Conservation (phyloP, 2,113 vertebrate species). For the Phylloscopus whistleri region DNA sequence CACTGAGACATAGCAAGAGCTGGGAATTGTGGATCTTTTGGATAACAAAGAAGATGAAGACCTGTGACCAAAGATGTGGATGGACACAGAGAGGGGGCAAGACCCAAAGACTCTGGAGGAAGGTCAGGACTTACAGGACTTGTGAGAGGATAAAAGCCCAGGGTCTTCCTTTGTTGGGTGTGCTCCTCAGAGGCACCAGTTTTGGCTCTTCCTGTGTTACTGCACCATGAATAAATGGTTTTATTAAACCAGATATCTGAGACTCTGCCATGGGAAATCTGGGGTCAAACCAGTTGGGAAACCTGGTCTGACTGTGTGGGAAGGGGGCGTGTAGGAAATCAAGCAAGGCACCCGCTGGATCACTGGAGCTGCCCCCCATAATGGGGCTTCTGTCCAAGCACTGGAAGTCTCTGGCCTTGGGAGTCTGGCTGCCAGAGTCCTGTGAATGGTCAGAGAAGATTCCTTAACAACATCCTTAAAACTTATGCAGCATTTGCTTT, state of each 20-base stretch:
- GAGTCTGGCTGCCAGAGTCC: not conserved
- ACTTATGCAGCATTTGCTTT: not conserved
- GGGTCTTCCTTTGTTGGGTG: not conserved
- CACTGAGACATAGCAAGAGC: not conserved
- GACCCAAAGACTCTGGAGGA: not conserved
- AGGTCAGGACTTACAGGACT: not conserved
- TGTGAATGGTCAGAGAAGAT: accelerated
- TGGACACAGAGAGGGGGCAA: not conserved
- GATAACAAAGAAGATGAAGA: not conserved
- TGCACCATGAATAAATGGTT: not conserved
- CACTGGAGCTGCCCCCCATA: not conserved
- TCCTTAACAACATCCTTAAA: not conserved
- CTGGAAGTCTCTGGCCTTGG: not conserved
- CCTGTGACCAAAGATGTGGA: not conserved
- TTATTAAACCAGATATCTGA: not conserved
- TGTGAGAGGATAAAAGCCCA: not conserved
- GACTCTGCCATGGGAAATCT: not conserved
- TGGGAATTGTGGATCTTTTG: not conserved
- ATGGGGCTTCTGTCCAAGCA: not conserved
- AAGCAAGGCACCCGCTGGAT: accelerated
- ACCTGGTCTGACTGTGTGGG: not conserved
- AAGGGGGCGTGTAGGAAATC: not conserved
- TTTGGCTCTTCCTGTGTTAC: not conserved
- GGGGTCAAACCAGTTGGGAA: accelerated
- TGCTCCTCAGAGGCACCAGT: not conserved